Base-by-base conservation (phyloP, 2,888 invertebrate genomes). In the Cryptocephalus primarius region DNA sequence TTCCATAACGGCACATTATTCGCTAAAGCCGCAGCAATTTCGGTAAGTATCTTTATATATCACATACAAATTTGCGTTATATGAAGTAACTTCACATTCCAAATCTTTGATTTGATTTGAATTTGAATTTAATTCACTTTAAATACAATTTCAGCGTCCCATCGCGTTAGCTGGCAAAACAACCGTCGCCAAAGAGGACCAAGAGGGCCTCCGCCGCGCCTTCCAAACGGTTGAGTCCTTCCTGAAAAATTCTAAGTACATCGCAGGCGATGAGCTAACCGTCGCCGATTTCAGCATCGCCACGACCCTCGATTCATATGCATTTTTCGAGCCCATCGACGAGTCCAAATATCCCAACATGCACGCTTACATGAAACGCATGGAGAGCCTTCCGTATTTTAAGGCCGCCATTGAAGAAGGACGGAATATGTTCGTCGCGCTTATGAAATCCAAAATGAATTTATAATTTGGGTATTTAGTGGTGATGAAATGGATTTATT, bases 1-100 rank as follows among this genome's bases (percentile, higher is more conserved):
- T 77, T 74, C 53, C 75, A 79, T 49, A 68, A 69, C 48, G 73
- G 73, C 2, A 68, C 69, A n/a, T 64, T 78, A 1, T 77, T 76
- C 52, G 63, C 70, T 43, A 62, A 6, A 36, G 36, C 4, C 67
- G 53, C 52, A 32, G 49, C 48, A 6, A 45, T 56, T 39, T 46
- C 55, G 31, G 42, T 42, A 13, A 32, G 42, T 42, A 42, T 41
- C 12, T 11, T 22, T 22, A 6, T 41, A 32, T 22, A 32, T 22
- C 12, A 33, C 41, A 41, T 33, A 8, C 9, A 31, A n/a, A n/a
- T n/a, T n/a, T n/a, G n/a, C n/a, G n/a, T 22, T 22, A 22, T 6
- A 22, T 22, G 22, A 22, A 22, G 6, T 22, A 22, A 22, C 22
- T 6, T 2, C 22, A n/a, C n/a, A n/a, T n/a, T n/a, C n/a, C n/a